Percentiles rank a stretch among this genome's conserved stretches.
phyloP scores from a whole-genome alignment of 2,113 vertebrate genomes.

The Coptodon rendalli region DNA sequence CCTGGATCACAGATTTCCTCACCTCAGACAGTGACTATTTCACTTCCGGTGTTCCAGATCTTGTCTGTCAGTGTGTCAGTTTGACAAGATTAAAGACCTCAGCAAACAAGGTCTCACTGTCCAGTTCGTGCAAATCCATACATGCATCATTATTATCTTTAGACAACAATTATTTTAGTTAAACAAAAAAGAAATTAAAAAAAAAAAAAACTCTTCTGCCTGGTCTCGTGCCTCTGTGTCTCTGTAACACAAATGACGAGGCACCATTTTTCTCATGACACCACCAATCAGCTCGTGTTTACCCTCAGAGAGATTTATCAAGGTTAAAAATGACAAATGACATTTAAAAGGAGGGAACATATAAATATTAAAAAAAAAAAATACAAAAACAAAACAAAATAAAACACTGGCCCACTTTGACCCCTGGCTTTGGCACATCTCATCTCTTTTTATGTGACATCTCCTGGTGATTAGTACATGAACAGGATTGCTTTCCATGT shows the following conservation, averaged over 20 bases:
- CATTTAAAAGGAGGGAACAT: not conserved
- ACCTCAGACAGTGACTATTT: not conserved
- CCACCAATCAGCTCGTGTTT: not conserved
- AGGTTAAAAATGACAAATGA: not conserved
- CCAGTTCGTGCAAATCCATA: not conserved
- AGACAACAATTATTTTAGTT: not conserved
- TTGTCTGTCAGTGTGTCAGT: not conserved
- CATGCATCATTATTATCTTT: fast-evolving
- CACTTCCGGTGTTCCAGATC: not conserved
- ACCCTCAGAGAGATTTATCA: not conserved
- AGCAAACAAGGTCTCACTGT: not conserved
- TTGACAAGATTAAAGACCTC: not conserved
- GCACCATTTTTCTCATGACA: not conserved
- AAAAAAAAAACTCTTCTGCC: not conserved
- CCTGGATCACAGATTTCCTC: not conserved
- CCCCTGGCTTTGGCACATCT: not conserved
- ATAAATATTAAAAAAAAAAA: not conserved
- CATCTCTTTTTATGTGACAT: not conserved
- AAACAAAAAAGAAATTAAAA: not conserved
- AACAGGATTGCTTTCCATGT: not conserved
- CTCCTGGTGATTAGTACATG: not conserved
- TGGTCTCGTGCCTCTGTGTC: not conserved
- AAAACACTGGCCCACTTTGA: not conserved
- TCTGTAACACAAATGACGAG: not conserved
- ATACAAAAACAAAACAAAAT: not conserved